Evolutionary conservation across 2,888 invertebrate species (phyloP), one percentile per base, ranked within the genome.

Genomic region (Megalurothrips usitatus): DNA sequence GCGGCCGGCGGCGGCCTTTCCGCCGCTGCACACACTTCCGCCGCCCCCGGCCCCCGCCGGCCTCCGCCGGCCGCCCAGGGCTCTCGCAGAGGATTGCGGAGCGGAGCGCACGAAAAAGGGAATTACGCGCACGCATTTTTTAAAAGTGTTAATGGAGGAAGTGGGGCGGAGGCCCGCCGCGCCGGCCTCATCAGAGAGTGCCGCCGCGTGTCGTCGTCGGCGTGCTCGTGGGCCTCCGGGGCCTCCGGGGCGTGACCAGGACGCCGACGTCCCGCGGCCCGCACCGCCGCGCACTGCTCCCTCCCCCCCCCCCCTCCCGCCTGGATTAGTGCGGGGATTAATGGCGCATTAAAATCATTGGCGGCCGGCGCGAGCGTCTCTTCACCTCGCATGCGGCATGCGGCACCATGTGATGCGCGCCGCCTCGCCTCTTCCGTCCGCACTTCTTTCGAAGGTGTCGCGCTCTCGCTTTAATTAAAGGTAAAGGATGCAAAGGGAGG

Each of bases 21-120:
- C 68, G 68, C 68, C 26, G 68, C 10, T 75, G 68, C 68, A 75
- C 68, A 75, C 68, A 26, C 68, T 75, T 75, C 68, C 68, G 68
- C 26, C 2, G 23, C n/a, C 68, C 23, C 68, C 58, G n/a, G 11
- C 68, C 68, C 23, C 68, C 23, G 23, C 23, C 68, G 11, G 9
- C 23, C 68, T 4, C 68, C 23, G 12, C 23, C 23, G 34, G 34
- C n/a, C 63, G 14, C 63, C 23, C 63, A 1, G 6, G 12, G 52
- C 52, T 52, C 58, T 14, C 19, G 17, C 19, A 6, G 58, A 17
- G 58, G 58, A 58, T 58, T 58, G 58, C 58, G 19, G 58, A 58
- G 19, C 14, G 19, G 1, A 19, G 58, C 14, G 58, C 58, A 58
- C 34, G 34, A 43, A 43, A 43, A 43, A 43, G 6, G 34, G 6